Base-by-base conservation (phyloP, 2,888 invertebrate species). In the Chrysotoxum bicinctum region DNA sequence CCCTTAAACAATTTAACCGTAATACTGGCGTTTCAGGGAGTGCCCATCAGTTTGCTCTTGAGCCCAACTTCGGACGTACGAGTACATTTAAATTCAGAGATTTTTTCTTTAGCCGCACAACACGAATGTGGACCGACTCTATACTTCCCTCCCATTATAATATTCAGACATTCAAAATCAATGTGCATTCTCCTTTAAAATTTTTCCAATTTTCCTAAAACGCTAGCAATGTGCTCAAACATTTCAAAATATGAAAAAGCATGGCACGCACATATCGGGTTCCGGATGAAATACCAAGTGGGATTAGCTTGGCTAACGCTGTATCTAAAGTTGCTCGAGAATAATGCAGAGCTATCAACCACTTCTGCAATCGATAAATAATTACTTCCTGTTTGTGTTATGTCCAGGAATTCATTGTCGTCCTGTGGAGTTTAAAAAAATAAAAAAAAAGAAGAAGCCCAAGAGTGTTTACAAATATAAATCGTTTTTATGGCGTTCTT, bases 341-440 rank as follows among this genome's bases (percentile, higher is more conserved):
- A 30, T 62, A 43, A 23, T 32, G n/a, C 23, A 54, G 19, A 50
- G 30, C 62, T 56, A 19, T 43, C 62, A 43, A 45, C 19, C 43
- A 66, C 66, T 21, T 48, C 30, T 26, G 21, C 48, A 35, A 30
- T 64, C 77, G 52, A 85, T 81, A 76, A 81, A 73, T 85, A 76
- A 76, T 76, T 80, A 69, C 62, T 68, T 85, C 85, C 85, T 73
- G 73, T 56, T 81, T 76, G 66, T 66, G 60, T 64, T 43, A 68
- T 48, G 66, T 35, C 35, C 52, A 62, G 76, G 62, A 56, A 80
- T 85, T 60, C 68, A 80, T 69, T 60, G 70, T 68, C 40, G 56
- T 74, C 45, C 66, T 60, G 35, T 43, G 40, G 21, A 30, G 40
- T 21, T 40, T 50, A 30, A 32, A 12, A 45, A 30, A 35, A 40